These are phyloP conservation scores for Syngnathus floridae DNA, from an alignment of 2,113 vertebrate species.

Conservation along the genomic window DNA sequence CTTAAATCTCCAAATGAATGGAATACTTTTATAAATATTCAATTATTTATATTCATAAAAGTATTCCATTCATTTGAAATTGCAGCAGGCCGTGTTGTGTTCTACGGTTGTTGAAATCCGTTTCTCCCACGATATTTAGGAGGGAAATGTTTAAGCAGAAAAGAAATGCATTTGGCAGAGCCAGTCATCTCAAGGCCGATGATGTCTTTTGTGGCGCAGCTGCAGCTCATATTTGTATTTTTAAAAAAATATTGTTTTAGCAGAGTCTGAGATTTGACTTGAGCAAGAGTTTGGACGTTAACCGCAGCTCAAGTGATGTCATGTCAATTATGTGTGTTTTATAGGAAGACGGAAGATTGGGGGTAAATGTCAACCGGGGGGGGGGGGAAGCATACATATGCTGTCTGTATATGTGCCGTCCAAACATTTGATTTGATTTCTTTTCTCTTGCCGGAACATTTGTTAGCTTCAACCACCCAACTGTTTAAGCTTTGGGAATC, in stretches of 20 bases:
- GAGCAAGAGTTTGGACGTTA: constrained; percentile 19
- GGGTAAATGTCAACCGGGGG: constrained; percentile 2
- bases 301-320: constrained; percentile 53
- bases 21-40: too few relatives aligned
- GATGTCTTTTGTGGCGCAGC: constrained; percentile 59
- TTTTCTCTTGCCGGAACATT: constrained; percentile 61
- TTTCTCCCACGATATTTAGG: constrained; percentile 47
- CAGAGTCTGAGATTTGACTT: constrained; percentile 54
- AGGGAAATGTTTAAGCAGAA: constrained; percentile 13
- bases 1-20: too few relatives aligned
- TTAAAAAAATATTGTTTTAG: constrained; percentile 38
- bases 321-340: constrained; percentile 41
- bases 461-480: constrained; percentile 59
- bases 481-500: constrained; percentile 63
- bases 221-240: constrained; percentile 52
- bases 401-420: constrained; percentile 38
- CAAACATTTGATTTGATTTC: constrained; percentile 29
- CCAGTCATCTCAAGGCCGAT: constrained; percentile 33
- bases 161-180: constrained; percentile 36
- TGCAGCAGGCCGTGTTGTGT: not conserved
- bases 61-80: not conserved
- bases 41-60: not conserved
- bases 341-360: constrained; percentile 30
- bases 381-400: constrained; percentile 15
- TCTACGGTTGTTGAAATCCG: not conserved